Evolutionary conservation across 2,113 vertebrate species (phyloP), one percentile per base, ranked within the genome.

Genomic region (Chaetops frenatus): DNA sequence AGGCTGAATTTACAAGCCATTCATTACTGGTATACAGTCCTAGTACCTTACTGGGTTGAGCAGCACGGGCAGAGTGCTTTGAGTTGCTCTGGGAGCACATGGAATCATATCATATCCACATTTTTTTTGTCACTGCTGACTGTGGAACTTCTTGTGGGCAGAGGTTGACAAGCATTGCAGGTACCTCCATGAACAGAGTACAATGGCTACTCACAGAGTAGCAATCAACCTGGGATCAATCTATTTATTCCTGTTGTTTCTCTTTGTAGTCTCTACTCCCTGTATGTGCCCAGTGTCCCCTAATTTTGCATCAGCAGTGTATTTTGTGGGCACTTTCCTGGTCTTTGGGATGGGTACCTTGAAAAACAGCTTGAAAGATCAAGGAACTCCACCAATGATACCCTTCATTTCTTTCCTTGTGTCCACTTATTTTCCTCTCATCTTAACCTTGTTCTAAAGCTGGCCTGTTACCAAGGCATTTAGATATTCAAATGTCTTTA

Each of bases 1-100:
- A 84, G 83, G 70, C 56, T 95, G 31, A 67, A 79, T 86, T 95
- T 84, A 64, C 80, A 81, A 81, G 67, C 56, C 81, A 51, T 81
- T 94, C 7, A 1, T 86, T 67, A 38, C 47, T 84, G 51, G 11
- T 48, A 9, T 28, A 25, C 35, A 71, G 60, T 69, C 35, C 7
- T 36, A 74, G 48, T 74, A 36, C 40, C 6, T 19, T 66, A 8
- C 12, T 40, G 65, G 24, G 9, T 14, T 73, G 35, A 89, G 44
- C 38, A 67, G 51, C 35, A 36, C 29, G 40, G 58, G 47, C 67
- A 81, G 35, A 81, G 29, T 28, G 58, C 27, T 92, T 73, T 80
- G 60, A 70, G 24, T 58, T 74, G 21, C 5, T 84, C 35, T 71
- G 47, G 29, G 25, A 70, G 35, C 29, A 69, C 0, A 0, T 64